These are phyloP conservation scores for Mormyrus hasselquistii DNA, from an alignment of 2,797 vertebrate genomes.

Conservation along the genomic window DNA sequence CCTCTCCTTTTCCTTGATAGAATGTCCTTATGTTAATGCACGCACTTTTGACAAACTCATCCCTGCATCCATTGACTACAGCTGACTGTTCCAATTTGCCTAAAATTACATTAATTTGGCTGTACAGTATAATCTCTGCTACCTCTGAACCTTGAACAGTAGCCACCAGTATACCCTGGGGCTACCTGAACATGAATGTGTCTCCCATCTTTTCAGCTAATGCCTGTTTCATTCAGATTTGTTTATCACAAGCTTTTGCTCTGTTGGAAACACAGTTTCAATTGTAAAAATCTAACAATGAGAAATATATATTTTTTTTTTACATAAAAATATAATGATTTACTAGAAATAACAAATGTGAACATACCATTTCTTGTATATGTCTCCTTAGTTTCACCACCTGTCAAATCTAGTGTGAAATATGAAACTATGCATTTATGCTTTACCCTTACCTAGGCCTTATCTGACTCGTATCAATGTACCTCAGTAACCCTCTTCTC, in stretches of 20 bases:
- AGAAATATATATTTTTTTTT: background rate
- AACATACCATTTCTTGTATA: background rate
- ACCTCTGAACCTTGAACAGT: conserved; percentile 31
- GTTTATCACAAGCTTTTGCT: background rate
- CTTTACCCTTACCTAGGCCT: background rate
- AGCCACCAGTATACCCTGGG: background rate
- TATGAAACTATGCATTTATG: background rate
- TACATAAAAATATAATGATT: background rate
- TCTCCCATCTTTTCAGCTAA: background rate
- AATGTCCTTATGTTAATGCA: conserved; percentile 67
- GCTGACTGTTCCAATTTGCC: conserved; percentile 56
- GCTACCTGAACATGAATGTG: background rate
- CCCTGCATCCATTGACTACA: conserved; percentile 55
- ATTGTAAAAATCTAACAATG: background rate
- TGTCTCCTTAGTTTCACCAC: background rate
- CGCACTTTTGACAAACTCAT: conserved; percentile 60
- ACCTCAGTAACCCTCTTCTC: background rate
- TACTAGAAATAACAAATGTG: background rate
- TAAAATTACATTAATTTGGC: conserved; percentile 58
- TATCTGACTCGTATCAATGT: background rate
- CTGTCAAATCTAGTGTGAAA: background rate
- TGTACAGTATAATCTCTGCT: conserved; percentile 42
- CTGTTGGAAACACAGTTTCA: background rate
- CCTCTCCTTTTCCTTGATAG: conserved; percentile 48
- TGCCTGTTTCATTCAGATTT: background rate